Base-by-base conservation (phyloP, 2,113 vertebrate genomes). In the Odocoileus virginianus region DNA sequence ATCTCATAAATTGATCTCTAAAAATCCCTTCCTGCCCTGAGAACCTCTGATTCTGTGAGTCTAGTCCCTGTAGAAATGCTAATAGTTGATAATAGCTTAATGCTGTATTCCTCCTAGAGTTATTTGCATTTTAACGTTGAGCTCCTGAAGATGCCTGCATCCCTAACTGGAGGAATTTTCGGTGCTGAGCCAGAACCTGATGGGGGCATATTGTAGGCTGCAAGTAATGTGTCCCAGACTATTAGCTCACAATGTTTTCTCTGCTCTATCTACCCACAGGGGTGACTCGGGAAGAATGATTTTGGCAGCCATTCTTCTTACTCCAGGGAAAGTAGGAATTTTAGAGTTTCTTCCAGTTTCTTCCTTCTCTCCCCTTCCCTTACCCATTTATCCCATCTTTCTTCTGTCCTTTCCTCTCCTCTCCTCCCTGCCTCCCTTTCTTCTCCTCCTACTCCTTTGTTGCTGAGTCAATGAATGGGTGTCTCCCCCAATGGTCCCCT, bases 401-500 rank as follows among this genome's bases (percentile, higher is more conserved):
- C 11, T 14, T 71, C 8, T 14, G 15, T 52, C 36, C 17, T n/a
- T 40, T 60, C 74, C 9, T 23, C 7, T 67, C 45, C 45, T 57
- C 28, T 19, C 7, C 33, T 60, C 25, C 27, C 5, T 54, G 0
- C 40, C 23, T 50, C 17, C 21, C 90, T 67, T 21, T 43, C n/a
- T 55, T 30, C 10, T 74, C 54, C 96, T 98, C 91, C 87, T 91
- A 92, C 91, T 54, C 21, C 40, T 58, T 96, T 95, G 78, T 95
- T 94, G 97, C 94, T 97, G 95, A 97, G 61, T 98, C 96, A 98
- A 61, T 78, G 93, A 93, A 96, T 91, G 96, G 94, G 95, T 0
- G 84, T 98, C 97, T 98, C 11, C 67, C 97, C 89, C 25, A 93
- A 94, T 25, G 30, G 92, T 91, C 96, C 93, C 98, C 98, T 98